phyloP scores from a whole-genome alignment of 2,113 vertebrate genomes.

The Hiodon alosoides region DNA sequence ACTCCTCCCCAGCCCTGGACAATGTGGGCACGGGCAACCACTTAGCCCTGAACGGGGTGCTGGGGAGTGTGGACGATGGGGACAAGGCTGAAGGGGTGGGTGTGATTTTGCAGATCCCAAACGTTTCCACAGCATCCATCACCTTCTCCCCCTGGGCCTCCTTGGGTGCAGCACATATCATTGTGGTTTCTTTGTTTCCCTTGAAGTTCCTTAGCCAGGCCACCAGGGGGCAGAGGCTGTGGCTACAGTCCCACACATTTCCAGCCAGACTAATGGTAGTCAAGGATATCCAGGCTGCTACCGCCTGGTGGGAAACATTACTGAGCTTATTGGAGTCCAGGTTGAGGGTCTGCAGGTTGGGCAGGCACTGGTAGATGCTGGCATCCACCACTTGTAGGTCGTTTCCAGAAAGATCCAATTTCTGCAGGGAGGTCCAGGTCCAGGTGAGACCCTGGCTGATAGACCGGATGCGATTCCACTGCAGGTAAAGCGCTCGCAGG shows the following conservation, averaged over 20 bases:
- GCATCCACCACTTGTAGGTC: constrained; percentile 81
- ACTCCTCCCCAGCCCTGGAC: constrained; percentile 60
- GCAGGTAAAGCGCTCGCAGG: constrained; percentile 85
- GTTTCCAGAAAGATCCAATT: constrained; percentile 92
- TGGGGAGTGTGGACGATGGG: constrained; percentile 60
- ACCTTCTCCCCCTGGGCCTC: constrained; percentile 89
- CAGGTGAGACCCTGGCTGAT: constrained; percentile 86
- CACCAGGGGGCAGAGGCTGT: constrained; percentile 84
- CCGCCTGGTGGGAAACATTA: constrained; percentile 87
- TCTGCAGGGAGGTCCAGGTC: constrained; percentile 97
- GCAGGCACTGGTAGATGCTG: constrained; percentile 85
- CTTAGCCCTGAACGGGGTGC: constrained; percentile 62
- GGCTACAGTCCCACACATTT: constrained; percentile 91
- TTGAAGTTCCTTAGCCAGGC: constrained; percentile 92
- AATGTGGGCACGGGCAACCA: constrained; percentile 68
- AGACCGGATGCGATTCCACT: constrained; percentile 88
- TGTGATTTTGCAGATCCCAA: constrained; percentile 77
- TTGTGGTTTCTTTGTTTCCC: constrained; percentile 83
- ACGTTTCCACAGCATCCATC: constrained; percentile 81
- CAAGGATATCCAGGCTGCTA: constrained; percentile 87
- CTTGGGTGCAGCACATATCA: constrained; percentile 94
- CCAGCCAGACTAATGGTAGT: constrained; percentile 88
- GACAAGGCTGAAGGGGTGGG: constrained; percentile 63
- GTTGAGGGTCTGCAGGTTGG: constrained; percentile 90
- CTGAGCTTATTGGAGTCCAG: constrained; percentile 96